Conservation (phyloP, 2,888 invertebrate species). For the Pristionchus japonicus region DNA sequence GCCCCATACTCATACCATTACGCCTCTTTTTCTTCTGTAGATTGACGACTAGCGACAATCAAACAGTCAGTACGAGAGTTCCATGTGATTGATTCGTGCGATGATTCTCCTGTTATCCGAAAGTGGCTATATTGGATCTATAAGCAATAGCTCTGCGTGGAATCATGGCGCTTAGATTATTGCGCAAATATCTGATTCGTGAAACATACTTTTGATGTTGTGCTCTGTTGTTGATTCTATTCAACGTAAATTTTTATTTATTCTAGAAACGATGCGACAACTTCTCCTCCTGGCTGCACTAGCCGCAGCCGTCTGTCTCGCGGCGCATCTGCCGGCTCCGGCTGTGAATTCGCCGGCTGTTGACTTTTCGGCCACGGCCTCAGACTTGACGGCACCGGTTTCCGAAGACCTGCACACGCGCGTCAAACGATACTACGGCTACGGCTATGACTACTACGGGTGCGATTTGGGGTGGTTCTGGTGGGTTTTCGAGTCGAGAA, state of each 20-base stretch:
- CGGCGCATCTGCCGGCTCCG: slow-evolving; percentile 19
- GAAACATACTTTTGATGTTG: background rate
- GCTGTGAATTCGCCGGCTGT: background rate
- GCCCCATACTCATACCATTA: slow-evolving; percentile 11
- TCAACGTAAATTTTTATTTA: too few relatives aligned
- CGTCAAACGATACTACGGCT: slow-evolving; percentile 45
- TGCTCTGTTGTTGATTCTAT: too few relatives aligned
- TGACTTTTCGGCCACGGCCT: background rate
- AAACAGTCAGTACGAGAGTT: background rate
- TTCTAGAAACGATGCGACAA: background rate
- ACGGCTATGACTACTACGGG: slow-evolving; percentile 48
- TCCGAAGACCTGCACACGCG: slow-evolving; percentile 8
- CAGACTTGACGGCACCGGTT: background rate
- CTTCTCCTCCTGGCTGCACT: background rate
- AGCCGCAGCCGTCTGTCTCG: background rate
- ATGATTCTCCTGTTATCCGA: background rate
- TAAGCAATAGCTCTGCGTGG: background rate
- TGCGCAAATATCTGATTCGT: background rate
- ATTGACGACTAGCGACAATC: background rate
- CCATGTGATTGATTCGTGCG: background rate
- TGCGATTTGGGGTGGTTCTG: slow-evolving; percentile 39
- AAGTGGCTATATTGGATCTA: too few relatives aligned
- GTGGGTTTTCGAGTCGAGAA: too few relatives aligned
- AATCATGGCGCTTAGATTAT: background rate
- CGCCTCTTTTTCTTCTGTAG: background rate